Evolutionary conservation across 2,888 invertebrate genomes (phyloP).

Genomic region (Metalampra italica): DNA sequence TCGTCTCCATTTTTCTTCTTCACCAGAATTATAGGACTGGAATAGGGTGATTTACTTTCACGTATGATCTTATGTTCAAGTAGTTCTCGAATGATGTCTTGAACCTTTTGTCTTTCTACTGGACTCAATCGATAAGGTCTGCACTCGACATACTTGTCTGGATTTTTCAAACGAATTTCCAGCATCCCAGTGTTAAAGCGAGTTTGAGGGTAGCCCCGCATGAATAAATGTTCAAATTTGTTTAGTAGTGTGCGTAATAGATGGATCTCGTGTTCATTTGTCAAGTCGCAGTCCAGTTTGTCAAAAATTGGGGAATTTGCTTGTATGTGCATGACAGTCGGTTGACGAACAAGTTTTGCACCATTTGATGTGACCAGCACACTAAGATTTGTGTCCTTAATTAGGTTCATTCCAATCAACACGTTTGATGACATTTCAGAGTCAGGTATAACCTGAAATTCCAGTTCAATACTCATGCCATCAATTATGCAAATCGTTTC

Average conservation of each 20-base stretch:
- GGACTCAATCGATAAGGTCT: constrained; percentile 27
- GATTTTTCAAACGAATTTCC: constrained; percentile 22
- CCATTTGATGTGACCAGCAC: constrained; percentile 13
- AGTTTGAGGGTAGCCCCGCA: constrained; percentile 19
- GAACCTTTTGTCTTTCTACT: constrained; percentile 26
- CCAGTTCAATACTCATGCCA: constrained; percentile 15
- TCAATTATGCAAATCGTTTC: constrained; percentile 15
- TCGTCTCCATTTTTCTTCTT: constrained; percentile 23
- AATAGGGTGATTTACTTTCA: constrained; percentile 27
- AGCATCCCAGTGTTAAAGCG: constrained; percentile 26
- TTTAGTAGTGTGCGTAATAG: constrained; percentile 16
- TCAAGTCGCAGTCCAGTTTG: constrained; percentile 19
- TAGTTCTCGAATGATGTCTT: constrained; percentile 22
- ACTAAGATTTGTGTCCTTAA: constrained; percentile 14
- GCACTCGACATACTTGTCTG: constrained; percentile 22
- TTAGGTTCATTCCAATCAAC: constrained; percentile 18
- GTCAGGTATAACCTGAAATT: constrained; percentile 22
- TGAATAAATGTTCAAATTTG: constrained; percentile 23
- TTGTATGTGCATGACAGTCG: constrained; percentile 11
- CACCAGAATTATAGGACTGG: constrained; percentile 27
- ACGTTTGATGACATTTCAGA: constrained; percentile 11
- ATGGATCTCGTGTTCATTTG: constrained; percentile 12
- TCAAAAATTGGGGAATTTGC: constrained; percentile 14
- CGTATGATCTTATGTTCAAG: constrained; percentile 26
- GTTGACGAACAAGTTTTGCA: constrained; percentile 14